Evolutionary conservation across 23 tunicate species (phyloP), one percentile per base, ranked within the genome.

Genomic region (Phallusia fumigata): DNA sequence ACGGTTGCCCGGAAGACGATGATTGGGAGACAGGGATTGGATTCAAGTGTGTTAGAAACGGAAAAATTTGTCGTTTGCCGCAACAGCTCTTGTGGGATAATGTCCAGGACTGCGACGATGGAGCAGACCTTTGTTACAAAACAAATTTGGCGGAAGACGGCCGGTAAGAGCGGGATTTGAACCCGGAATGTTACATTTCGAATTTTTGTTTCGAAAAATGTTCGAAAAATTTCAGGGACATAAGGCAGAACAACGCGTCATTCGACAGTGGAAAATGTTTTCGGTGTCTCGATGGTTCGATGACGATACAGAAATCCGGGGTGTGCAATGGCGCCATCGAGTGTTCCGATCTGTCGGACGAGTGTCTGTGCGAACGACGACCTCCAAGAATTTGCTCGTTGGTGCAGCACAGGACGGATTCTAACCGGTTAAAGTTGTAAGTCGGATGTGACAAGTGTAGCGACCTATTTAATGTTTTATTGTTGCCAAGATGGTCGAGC

Each of bases 271-370:
- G 69, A 21, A 58, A 58, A 53, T 94, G 98, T 65, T 88, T 88
- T 51, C 88, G 47, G 31, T 94, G 98, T 75, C 26, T 89, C 6
- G 77, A 82, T 32, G 74, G 81, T 65, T 52, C 65, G 19, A 86
- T 82, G 83, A 79, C 89, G 0, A 86, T 94, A 26, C 88, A 88
- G 13, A 33, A 52, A 8, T 32, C 88, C 19, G 73, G 65, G 28
- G 88, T 94, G 22, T 94, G 98, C 76, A 90, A 94, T 73, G 84
- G 82, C 65, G 73, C 80, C 18, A 76, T 94, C 53, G 94, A 94
- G 80, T 94, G 98, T 75, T 72, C 90, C 0, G 98, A 94, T 74
- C 51, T 94, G 21, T 94, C 98, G 0, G 98, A 94, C 75, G 98
- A 94, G 83, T 94, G 98, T 69, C 34, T 89, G 78, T 94, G 98